Base-by-base conservation (phyloP, 1,140 invertebrate species). In the Lethocerus indicus region DNA sequence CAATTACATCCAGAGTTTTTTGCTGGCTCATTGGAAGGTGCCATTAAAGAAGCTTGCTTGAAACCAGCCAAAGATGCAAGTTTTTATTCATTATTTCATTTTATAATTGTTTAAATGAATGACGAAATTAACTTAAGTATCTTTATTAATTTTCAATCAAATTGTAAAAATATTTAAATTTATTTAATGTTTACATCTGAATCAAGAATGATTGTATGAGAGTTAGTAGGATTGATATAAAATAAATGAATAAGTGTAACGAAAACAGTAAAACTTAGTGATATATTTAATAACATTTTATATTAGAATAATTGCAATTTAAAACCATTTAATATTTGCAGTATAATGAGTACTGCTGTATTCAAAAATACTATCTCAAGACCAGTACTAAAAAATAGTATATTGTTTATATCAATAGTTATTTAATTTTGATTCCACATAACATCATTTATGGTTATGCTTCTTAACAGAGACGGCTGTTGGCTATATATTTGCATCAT, bases 401-500 rank as follows among this genome's bases (percentile, higher is more conserved):
- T n/a, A n/a, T n/a, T n/a, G n/a, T n/a, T n/a, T n/a, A n/a, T n/a
- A n/a, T n/a, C n/a, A n/a, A n/a, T n/a, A n/a, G n/a, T n/a, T n/a
- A n/a, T n/a, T n/a, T n/a, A n/a, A n/a, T n/a, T n/a, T n/a, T n/a
- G n/a, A n/a, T n/a, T n/a, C n/a, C n/a, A n/a, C n/a, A n/a, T n/a
- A n/a, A n/a, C n/a, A n/a, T n/a, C n/a, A n/a, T n/a, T n/a, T n/a
- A n/a, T n/a, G n/a, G n/a, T n/a, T 32, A 32, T 12, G 16, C 35
- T 53, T 59, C 54, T 56, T 73, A 77, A n/a, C 70, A 95, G 87
- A 76, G 90, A 57, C 88, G 88, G 68, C 71, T 93, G 42, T 65
- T 96, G 52, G 90, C 87, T 16, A 75, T 97, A 40, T 97, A 96
- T 70, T 71, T 96, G 21, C 91, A 97, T 63, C 89, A 95, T 64